Evolutionary conservation across 2,888 invertebrate species (phyloP), one percentile per base, ranked within the genome.

Genomic region (Protophormia terraenovae): DNA sequence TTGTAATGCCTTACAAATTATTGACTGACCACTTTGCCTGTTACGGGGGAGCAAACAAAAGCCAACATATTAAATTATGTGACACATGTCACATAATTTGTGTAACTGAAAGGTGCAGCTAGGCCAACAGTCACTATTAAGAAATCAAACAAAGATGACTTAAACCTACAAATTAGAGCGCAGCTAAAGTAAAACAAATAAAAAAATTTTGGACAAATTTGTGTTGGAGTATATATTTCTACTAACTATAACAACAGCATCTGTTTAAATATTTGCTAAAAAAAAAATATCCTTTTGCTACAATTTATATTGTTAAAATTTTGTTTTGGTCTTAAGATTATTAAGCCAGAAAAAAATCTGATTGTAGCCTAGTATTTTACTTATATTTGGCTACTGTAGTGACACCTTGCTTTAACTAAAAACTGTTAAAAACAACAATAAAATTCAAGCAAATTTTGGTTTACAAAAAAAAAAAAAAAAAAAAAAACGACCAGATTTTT

Each of bases 31-130:
- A 76, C 62, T 82, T 76, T 55, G 76, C 27, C n/a, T 0, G 12
- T 2, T 24, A 29, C 29, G n/a, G 22, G 14, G 38, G 38, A 3
- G 3, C 7, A n/a, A 64, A 71, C 62, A 82, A 85, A 62, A 50
- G 55, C 10, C 41, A 60, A 60, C 50, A 38, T 77, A 67, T 69
- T 73, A 87, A 87, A 86, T 87, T 87, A 87, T 87, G 64, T 86
- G 87, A 87, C 87, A 87, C 86, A 83, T 87, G 86, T 86, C 87
- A 84, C 75, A 87, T 87, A 86, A 87, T 84, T 82, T 72, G 16
- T 72, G 3, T 55, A 69, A 55, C 47, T 38, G 64, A 85, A 82
- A 82, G 75, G 50, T 75, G 79, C 71, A 60, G 19, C 3, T 22
- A 24, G 7, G 3, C 53, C 14, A 6, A 6, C 27, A 41, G 16